phyloP scores from a whole-genome alignment of 2,888 invertebrate species.

The Yponomeuta evonymella region DNA sequence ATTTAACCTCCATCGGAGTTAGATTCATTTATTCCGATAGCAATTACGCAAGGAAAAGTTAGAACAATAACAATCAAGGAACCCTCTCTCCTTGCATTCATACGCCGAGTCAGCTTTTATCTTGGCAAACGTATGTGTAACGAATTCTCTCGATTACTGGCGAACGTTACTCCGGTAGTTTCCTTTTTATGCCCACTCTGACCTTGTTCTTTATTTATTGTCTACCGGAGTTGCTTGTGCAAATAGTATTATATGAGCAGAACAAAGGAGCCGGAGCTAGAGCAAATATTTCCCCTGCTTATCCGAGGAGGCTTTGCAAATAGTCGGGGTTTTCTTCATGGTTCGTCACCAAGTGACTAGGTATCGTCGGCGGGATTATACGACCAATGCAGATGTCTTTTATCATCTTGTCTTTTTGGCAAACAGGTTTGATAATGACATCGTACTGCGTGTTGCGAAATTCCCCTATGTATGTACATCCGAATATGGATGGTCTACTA shows the following conservation, averaged over 20 bases:
- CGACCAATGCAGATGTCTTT: neutral
- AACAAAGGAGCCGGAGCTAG: neutral
- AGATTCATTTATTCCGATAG: neutral
- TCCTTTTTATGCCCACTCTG: conserved; percentile 27
- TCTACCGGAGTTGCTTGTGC: neutral
- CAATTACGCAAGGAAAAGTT: neutral
- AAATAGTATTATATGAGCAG: conserved; percentile 3
- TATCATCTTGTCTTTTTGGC: neutral
- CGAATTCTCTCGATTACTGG: conserved; percentile 34
- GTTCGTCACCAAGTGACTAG: neutral
- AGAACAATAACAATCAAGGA: neutral
- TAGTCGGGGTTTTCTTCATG: neutral
- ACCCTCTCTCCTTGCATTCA: conserved; percentile 2
- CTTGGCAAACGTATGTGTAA: conserved; percentile 22
- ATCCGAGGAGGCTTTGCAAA: neutral
- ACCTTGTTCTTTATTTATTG: conserved; percentile 28
- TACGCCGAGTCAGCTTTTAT: conserved; percentile 8
- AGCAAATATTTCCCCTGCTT: neutral
- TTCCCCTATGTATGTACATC: no score
- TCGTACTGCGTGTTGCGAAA: no score
- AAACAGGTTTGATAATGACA: neutral
- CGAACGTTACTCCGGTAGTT: conserved; percentile 33
- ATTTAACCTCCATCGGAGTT: neutral
- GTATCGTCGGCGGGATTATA: neutral
- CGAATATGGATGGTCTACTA: no score